Conservation (phyloP, 2,113 vertebrate species). For the Ammospiza nelsoni region DNA sequence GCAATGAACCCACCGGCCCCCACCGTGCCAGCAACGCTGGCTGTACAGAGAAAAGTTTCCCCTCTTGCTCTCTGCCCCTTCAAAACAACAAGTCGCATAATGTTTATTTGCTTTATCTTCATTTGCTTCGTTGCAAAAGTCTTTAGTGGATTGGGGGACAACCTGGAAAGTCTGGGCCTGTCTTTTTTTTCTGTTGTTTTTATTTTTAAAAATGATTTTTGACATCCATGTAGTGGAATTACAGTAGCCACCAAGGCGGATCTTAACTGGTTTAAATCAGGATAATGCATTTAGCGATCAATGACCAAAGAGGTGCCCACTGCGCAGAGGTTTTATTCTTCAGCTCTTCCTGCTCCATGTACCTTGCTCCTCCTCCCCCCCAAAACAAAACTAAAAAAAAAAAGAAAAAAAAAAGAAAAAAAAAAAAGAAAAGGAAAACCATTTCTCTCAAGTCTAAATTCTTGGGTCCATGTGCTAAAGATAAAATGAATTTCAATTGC, state of each 20-base stretch:
- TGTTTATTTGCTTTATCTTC: not conserved
- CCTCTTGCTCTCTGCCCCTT: not conserved
- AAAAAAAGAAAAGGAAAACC: not conserved
- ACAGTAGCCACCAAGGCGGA: not conserved
- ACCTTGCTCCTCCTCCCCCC: not conserved
- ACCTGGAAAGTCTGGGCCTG: not conserved
- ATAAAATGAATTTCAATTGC: constrained; percentile 65
- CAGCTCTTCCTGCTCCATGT: not conserved
- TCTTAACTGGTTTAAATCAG: constrained; percentile 38
- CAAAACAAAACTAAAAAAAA: not conserved
- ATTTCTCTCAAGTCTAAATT: constrained; percentile 7
- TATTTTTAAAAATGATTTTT: not conserved
- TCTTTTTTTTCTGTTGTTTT: not conserved
- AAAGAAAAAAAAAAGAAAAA: not conserved
- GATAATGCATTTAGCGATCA: not conserved
- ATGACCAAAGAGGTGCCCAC: constrained; percentile 5
- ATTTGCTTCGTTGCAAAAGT: not conserved
- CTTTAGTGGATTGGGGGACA: constrained; percentile 14
- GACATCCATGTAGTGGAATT: not conserved
- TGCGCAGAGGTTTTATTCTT: not conserved
- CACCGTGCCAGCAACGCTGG: not conserved
- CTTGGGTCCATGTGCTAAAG: constrained; percentile 61
- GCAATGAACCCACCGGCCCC: not conserved
- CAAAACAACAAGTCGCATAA: not conserved
- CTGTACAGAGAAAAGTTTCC: not conserved